Evolutionary conservation across 1,140 invertebrate species (phyloP), one percentile per base, ranked within the genome.

Genomic region (Monomorium pharaonis): DNA sequence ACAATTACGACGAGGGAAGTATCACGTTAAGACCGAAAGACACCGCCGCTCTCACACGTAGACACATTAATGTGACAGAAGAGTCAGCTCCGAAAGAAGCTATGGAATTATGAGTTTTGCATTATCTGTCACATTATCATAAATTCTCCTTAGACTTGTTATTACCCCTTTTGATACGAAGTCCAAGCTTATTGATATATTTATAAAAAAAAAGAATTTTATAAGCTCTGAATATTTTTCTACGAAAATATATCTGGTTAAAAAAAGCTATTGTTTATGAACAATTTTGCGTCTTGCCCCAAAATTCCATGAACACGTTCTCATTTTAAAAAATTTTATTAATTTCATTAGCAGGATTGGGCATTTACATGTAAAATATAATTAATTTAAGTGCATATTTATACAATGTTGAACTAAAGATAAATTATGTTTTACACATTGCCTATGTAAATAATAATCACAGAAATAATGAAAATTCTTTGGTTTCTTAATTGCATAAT

Each of bases 1-100:
- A 88, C 14, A 93, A 94, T 83, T 54, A 94, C 81, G 58, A 78
- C 7, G 93, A 93, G 88, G 91, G 88, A 0, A 91, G 93, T 78
- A 77, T 95, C 21, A 72, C 54, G 1, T 27, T 95, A 16, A 94
- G 91, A 90, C 70, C 90, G 2, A 54, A 58, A 72, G 27, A 76
- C 0, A 54, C 84, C 0, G 77, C 86, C 18, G 70, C 88, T 75
- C 78, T 93, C 7, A 33, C 80, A n/a, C 49, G 72, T 9, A 18
- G 14, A 49, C 7, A 47, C 14, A 6, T 33, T 18, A 2, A 37
- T 54, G 12, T 2, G 1, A 16, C 1, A 16, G 49, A 37, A n/a
- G 69, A n/a, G 5, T 21, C 5, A 21, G 18, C 21, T 2, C 12
- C 30, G 5, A 37, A 18, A 42, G n/a, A 51, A 72, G n/a, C 5